A percentile compares a stretch with the other conserved stretches of the same genome.
Evolutionary conservation across 2,797 vertebrate genomes (phyloP).

Genomic region (Telmatherina bonti): DNA sequence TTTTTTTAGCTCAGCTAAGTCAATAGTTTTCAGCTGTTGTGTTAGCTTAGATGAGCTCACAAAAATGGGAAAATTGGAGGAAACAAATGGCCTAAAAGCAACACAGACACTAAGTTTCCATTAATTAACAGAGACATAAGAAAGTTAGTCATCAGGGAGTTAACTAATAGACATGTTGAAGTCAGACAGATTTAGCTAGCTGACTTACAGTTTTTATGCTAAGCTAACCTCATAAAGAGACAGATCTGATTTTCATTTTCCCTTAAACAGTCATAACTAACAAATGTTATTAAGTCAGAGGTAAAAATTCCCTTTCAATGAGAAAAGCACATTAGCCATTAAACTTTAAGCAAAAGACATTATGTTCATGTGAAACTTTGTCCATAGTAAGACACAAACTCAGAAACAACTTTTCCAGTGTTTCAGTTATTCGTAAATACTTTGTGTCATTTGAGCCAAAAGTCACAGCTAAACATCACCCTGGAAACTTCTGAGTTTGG

Average conservation of each 20-base stretch:
- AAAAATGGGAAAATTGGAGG: background rate
- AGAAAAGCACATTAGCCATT: background rate
- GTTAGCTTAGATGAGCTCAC: background rate
- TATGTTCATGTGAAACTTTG: background rate
- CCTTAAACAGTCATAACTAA: background rate
- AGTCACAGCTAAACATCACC: slow-evolving; percentile 10
- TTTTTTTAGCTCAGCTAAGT: no score
- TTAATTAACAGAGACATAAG: background rate
- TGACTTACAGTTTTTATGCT: background rate
- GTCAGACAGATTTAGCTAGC: background rate
- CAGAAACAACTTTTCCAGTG: background rate
- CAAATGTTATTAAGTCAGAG: background rate
- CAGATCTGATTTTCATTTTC: background rate
- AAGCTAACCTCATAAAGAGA: background rate
- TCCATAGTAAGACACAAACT: background rate
- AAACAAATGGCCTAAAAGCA: background rate
- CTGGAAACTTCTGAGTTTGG: background rate
- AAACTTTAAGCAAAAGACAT: background rate
- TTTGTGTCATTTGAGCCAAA: background rate
- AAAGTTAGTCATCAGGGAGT: background rate
- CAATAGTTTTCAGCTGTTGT: background rate
- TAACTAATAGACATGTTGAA: background rate
- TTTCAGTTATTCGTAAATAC: slow-evolving; percentile 1
- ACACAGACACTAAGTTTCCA: background rate
- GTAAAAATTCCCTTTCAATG: background rate